Percentiles rank a stretch among this genome's conserved stretches.
phyloP scores from a whole-genome alignment of 2,113 vertebrate species.

The Bos taurus region ARS-UCD2.0 NC_037355.1:44543501-44544000 shows the following conservation, averaged over 20 bases:
- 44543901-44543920: too few relatives aligned
- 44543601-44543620: not conserved
- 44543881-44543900: too few relatives aligned
- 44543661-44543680: not conserved
- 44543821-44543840: not conserved
- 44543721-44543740: not conserved
- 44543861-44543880: too few relatives aligned
- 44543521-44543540: not conserved
- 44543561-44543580: not conserved
- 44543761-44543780: not conserved
- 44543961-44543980: too few relatives aligned
- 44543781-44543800: not conserved
- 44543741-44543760: accelerated
- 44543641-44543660: not conserved
- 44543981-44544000: accelerated
- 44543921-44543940: too few relatives aligned
- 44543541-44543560: not conserved
- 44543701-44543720: not conserved
- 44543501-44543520: not conserved
- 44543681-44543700: not conserved
- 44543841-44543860: not conserved
- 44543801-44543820: not conserved
- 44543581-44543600: not conserved
- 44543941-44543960: too few relatives aligned
- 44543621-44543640: not conserved